Base-by-base conservation (phyloP, 2,113 vertebrate species). In the Ondatra zibethicus region DNA sequence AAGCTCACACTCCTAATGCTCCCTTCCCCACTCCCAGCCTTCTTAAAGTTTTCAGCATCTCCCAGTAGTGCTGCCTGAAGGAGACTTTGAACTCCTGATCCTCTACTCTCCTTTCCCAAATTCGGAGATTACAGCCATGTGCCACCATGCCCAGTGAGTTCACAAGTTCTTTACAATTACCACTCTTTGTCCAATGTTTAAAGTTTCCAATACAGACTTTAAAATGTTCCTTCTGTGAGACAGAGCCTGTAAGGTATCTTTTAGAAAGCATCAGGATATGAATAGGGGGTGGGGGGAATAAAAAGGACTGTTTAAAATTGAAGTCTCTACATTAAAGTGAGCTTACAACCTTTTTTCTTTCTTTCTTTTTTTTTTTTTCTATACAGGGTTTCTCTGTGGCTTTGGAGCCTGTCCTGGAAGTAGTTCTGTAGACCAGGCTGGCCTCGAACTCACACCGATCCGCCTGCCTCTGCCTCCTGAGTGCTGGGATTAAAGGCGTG, bases 171-270 rank as follows among this genome's bases (percentile, higher is more conserved):
- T 98, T 97, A 98, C 88, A 97, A 94, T 65, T 65, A 94, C 47
- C 85, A 96, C 95, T 98, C 96, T 84, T 96, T 96, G 70, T 96
- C 94, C 89, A 97, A 91, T 97, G 97, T 89, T 97, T 87, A 94
- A 96, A 97, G 78, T 27, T 94, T 97, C 96, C 97, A 96, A 94
- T 95, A 98, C 78, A 98, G 98, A 97, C 55, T 96, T 94, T 78
- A 85, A 98, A 97, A 97, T 94, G 96, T 97, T 98, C 95, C 95
- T 98, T 96, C 94, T 98, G 96, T 96, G 95, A 97, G 97, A 98
- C 66, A 88, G 21, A 96, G 14, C 90, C 78, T 98, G 98, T 61
- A 98, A 96, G 97, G 92, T 88, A 95, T 97, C 93, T 96, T 96
- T 98, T 95, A 97, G 97, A 97, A 98, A 98, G 96, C 66, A 98